phyloP scores from a whole-genome alignment of 2,797 vertebrate genomes.

The Anguilla obscura region DNA sequence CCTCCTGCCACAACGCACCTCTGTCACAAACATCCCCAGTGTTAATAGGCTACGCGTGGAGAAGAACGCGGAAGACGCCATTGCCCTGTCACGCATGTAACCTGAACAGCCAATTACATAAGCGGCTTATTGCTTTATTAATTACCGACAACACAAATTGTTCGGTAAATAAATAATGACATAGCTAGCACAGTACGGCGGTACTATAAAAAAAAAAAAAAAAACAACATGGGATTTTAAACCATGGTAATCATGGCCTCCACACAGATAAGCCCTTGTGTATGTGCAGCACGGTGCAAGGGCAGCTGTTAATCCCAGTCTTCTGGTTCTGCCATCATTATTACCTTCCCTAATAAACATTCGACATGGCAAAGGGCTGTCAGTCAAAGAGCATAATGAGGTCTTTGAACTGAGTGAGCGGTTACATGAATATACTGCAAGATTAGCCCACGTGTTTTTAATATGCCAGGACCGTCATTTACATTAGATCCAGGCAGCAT shows the following conservation, averaged over 20 bases:
- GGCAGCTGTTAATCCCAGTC: background rate
- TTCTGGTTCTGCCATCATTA: background rate
- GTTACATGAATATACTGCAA: background rate
- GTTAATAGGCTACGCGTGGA: background rate
- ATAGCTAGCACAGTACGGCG: background rate
- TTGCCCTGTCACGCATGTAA: too few relatives aligned
- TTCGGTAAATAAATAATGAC: background rate
- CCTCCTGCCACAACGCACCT: background rate
- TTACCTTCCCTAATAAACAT: background rate
- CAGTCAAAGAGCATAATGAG: slow-evolving; percentile 18
- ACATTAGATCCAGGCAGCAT: background rate
- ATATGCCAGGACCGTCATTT: background rate
- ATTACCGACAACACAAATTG: background rate
- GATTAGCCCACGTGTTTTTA: background rate
- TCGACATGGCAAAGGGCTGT: background rate
- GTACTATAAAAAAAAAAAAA: background rate
- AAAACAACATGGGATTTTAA: background rate
- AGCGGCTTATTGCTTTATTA: background rate
- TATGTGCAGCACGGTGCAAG: background rate
- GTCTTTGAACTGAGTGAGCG: background rate
- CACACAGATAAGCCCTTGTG: background rate
- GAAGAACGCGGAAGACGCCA: background rate
- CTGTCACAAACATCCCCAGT: background rate
- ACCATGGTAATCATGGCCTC: background rate
- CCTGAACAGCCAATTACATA: background rate